Base-by-base conservation (phyloP, 2,888 invertebrate genomes). In the Psylliodes chrysocephalus region DNA sequence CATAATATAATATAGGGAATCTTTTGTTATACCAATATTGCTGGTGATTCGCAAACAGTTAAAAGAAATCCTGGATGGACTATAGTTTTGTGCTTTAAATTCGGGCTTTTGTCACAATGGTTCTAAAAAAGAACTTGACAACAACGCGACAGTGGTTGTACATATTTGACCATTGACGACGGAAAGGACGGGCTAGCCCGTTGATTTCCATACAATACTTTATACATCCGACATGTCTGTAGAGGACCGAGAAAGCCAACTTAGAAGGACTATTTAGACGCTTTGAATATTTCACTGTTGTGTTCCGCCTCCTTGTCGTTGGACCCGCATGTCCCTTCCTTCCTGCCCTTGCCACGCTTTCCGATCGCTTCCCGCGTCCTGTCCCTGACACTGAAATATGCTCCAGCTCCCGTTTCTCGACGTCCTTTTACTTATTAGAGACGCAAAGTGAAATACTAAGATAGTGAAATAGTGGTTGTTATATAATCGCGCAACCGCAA, bases 121-220 rank as follows among this genome's bases (percentile, higher is more conserved):
- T n/a, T n/a, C n/a, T n/a, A n/a, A 22, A 22, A 22, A 22, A 2
- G 6, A 22, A 22, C 22, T 6, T 22, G 22, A 6, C 22, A 22
- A 22, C 22, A 22, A 4, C 22, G 22, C 22, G 6, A 30, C 49
- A 30, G 30, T 30, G 30, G 8, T 49, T 49, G 14, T 15, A 28
- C 33, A 51, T 51, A 33, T 51, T 33, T 51, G 51, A 51, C n/a
- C 18, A 19, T 17, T 14, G 38, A 14, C 38, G 12, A 38, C 14
- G 38, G 14, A 14, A 7, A 14, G 4, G 35, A 35, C 35, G 35
- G 33, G 35, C 35, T 52, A 17, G 22, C 10, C 2, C 18, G 19
- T 12, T n/a, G 35, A 52, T 52, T 52, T 52, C 52, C 52, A 52
- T 52, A 52, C 35, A 52, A 52, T 38, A 52, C 38, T 38, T 38